A percentile compares a stretch with the other conserved stretches of the same genome.
These are phyloP conservation scores for Eidolon dupreanum DNA, from an alignment of 2,797 vertebrate species.

Conservation along the genomic window DNA sequence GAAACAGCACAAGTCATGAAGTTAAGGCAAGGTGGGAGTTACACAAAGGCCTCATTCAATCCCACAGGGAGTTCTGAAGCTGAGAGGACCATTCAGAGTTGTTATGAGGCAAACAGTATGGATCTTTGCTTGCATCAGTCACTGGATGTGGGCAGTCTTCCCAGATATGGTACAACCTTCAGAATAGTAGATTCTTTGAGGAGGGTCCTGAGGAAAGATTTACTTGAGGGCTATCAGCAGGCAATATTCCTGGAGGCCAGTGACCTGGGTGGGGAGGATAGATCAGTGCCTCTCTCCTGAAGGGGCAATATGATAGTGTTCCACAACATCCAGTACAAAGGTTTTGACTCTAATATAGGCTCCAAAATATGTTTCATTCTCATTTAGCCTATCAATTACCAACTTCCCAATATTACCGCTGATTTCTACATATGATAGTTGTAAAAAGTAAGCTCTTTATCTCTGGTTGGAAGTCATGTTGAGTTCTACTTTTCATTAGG, in stretches of 20 bases:
- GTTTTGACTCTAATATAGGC: background rate
- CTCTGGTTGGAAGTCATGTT: background rate
- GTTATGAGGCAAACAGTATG: background rate
- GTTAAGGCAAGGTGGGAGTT: background rate
- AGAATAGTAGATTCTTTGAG: background rate
- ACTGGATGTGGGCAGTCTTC: background rate
- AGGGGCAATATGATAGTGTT: background rate
- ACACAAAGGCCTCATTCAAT: background rate
- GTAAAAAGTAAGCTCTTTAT: background rate
- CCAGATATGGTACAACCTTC: background rate
- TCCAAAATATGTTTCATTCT: background rate
- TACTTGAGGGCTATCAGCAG: background rate
- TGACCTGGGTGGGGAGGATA: fast-evolving
- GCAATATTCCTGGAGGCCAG: background rate
- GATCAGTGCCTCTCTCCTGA: background rate
- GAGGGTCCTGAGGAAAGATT: background rate
- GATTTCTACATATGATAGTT: background rate
- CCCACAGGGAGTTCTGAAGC: background rate
- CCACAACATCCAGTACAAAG: background rate
- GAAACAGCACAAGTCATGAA: background rate
- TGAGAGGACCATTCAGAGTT: background rate
- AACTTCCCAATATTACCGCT: background rate
- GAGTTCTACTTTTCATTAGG: background rate
- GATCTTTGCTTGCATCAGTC: background rate
- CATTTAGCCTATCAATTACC: background rate